Evolutionary conservation across 2,797 vertebrate species (phyloP).

Genomic region (Oryzias sinensis): DNA sequence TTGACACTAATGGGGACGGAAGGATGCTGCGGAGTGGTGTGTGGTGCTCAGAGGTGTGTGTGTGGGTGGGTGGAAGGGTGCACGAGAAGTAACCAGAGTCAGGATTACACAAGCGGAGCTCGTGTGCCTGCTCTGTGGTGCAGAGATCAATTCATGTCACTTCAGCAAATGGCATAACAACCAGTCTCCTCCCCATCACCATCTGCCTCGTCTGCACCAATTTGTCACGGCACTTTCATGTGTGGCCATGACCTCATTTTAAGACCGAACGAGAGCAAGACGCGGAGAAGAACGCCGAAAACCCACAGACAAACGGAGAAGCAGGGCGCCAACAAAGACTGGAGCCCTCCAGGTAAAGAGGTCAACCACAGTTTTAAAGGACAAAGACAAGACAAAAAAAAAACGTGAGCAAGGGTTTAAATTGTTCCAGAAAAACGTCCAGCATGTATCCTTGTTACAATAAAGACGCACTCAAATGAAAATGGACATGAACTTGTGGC

Average conservation of each 20-base stretch:
- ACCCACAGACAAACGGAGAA: slow-evolving; percentile 13
- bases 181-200: slow-evolving; percentile 65
- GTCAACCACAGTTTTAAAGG: slow-evolving; percentile 52
- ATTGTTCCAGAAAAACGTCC: too few species aligned
- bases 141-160: slow-evolving; percentile 68
- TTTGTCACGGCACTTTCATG: slow-evolving; percentile 70
- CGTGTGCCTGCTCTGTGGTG: slow-evolving; percentile 47
- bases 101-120: slow-evolving; percentile 53
- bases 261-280: slow-evolving; percentile 45
- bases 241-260: slow-evolving; percentile 61
- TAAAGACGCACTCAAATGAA: too few species aligned
- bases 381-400: slow-evolving; percentile 17
- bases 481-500: too few species aligned
- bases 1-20: slow-evolving; percentile 66
- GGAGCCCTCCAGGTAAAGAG: slow-evolving; percentile 15
- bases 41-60: slow-evolving; percentile 18
- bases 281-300: slow-evolving; percentile 16
- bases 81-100: slow-evolving; percentile 21
- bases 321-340: slow-evolving; percentile 33
- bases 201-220: slow-evolving; percentile 70
- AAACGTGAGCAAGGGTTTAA: slow-evolving; percentile 2
- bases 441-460: too few species aligned
- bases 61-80: slow-evolving; percentile 5
- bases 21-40: slow-evolving; percentile 41
- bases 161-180: slow-evolving; percentile 58